Conservation (phyloP, 2,113 vertebrate species). For the Ahaetulla prasina region DNA sequence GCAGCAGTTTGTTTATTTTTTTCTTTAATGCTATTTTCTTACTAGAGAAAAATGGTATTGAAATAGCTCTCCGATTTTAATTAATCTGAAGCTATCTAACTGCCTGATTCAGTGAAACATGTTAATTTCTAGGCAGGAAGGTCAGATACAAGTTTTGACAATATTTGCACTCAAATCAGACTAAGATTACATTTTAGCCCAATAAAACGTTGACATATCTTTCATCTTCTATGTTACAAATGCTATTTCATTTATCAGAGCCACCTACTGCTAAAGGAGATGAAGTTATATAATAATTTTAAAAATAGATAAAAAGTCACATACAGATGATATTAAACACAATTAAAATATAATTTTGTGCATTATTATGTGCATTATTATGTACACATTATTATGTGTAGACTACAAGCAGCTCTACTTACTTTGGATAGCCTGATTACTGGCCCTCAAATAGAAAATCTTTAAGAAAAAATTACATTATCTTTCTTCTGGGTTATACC, state of each 20-base stretch:
- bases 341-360: not conserved
- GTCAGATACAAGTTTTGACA: not conserved
- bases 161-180: not conserved
- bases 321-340: not conserved
- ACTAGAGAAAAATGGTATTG: slow-evolving; percentile 34
- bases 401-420: not conserved
- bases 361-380: not conserved
- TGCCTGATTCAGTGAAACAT: slow-evolving; percentile 17
- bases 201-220: not conserved
- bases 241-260: not conserved
- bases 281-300: not conserved
- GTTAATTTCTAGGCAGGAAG: not conserved
- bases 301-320: not conserved
- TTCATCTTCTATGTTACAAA: not conserved
- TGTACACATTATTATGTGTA: not conserved
- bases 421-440: not conserved
- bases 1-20: slow-evolving; percentile 2
- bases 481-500: not conserved
- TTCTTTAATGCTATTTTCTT: slow-evolving; percentile 36
- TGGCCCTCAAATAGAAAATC: not conserved
- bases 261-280: not conserved
- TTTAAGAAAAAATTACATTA: not conserved
- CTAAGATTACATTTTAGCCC: not conserved
- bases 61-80: slow-evolving; percentile 32
- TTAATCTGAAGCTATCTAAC: slow-evolving; percentile 28